Percentiles rank a stretch among this genome's conserved stretches.
Conservation (phyloP, 2,888 invertebrate species). For the Lissocephala sabroskyi region DNA sequence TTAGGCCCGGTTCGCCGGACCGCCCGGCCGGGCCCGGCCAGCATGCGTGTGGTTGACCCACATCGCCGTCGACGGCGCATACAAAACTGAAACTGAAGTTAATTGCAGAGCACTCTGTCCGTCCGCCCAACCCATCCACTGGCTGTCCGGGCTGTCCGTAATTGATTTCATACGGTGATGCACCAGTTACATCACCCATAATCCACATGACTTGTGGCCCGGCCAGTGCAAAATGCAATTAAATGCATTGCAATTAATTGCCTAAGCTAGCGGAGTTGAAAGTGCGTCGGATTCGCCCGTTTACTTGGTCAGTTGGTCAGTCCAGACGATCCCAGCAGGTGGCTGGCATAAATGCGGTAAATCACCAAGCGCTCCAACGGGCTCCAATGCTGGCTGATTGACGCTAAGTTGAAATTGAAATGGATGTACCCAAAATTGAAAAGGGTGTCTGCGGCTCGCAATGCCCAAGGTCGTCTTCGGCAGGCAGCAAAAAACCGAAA, state of each 20-base stretch:
- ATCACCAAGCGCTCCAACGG: conserved; percentile 3
- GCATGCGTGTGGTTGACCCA: conserved; percentile 39
- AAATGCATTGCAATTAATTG: conserved; percentile 46
- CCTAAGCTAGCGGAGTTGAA: conserved; percentile 28
- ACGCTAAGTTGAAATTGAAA: conserved; percentile 15
- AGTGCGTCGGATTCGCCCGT: conserved; percentile 13
- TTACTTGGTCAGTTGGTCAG: background rate
- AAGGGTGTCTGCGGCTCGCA: no score
- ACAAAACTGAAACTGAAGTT: conserved; percentile 46
- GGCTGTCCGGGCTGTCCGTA: no score
- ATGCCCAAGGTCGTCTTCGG: no score
- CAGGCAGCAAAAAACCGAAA: no score
- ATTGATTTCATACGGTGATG: conserved; percentile 32
- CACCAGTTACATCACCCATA: conserved; percentile 45
- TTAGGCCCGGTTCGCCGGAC: conserved; percentile 5
- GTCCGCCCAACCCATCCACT: no score
- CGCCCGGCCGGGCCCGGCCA: background rate
- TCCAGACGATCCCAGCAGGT: conserved; percentile 24
- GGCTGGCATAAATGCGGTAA: conserved; percentile 8
- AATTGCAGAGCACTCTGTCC: conserved; percentile 30
- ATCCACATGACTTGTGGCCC: conserved; percentile 1
- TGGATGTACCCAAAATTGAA: no score
- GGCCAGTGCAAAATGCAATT: conserved; percentile 31
- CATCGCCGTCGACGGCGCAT: conserved; percentile 14
- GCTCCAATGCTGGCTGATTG: conserved; percentile 15